Base-by-base conservation (phyloP, 2,113 vertebrate genomes). In the Semicossyphus pulcher region DNA sequence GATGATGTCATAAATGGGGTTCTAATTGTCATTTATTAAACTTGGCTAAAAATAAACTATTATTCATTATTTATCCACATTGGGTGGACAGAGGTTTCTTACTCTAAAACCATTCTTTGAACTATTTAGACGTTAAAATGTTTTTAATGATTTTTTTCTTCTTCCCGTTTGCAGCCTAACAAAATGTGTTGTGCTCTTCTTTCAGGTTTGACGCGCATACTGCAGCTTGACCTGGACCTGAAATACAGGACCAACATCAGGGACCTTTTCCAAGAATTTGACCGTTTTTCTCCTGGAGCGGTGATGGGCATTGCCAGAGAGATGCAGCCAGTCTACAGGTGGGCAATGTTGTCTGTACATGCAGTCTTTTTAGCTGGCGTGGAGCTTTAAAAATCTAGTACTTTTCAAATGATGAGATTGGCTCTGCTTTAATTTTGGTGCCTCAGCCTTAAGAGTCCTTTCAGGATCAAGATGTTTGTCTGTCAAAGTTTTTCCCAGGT, bases 271-370 rank as follows among this genome's bases (percentile, higher is more conserved):
- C 93, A 95, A 80, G 96, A 99, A 83, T 99, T 99, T 54, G 89
- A 95, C 60, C 93, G 41, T 52, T 99, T 99, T 85, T 89, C 93
- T 0, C 87, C 94, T 0, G 94, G 92, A 58, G 95, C 96, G 0
- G 91, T 99, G 21, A 96, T 99, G 4, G 98, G 97, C 59, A 98
- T 99, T 54, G 90, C 94, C 41, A 92, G 91, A 59, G 98, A 99
- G 89, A 98, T 99, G 97, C 98, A 99, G 80, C 98, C 98, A 0
- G 97, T 99, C 10, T 99, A 99, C 94, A 97, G 98, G 98, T 99
- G 57, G 36, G 41, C 15, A 42, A 1, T 34, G 15, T 45, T 20
- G 20, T 36, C 36, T n/a, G 9, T n/a, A n/a, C n/a, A n/a, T n/a
- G n/a, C 15, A 72, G 12, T 16, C 14, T 16, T 16, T 6, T 15